These are phyloP conservation scores for Furnarius figulus DNA, from an alignment of 2,113 vertebrate species.

Conservation along the genomic window DNA sequence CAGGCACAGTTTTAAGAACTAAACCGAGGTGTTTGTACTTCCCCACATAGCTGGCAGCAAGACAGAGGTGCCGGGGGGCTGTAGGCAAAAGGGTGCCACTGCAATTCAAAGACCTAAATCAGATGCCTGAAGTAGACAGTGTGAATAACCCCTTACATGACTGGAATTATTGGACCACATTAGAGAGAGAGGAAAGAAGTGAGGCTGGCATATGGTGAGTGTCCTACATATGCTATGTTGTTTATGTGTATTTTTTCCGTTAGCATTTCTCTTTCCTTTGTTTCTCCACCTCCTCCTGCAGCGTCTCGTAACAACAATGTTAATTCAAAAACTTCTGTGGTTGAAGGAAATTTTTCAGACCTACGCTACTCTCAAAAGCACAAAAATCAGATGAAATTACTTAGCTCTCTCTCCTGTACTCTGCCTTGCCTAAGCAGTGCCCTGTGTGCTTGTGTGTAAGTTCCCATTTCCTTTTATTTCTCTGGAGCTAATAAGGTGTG, in stretches of 20 bases:
- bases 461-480: neutral
- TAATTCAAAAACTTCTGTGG: slow-evolving; percentile 19
- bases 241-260: slow-evolving; percentile 49
- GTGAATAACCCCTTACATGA: slow-evolving; percentile 3
- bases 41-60: neutral
- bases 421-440: neutral
- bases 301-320: neutral
- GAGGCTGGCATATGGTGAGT: slow-evolving; percentile 49
- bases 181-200: slow-evolving; percentile 33
- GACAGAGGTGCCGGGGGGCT: neutral
- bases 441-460: neutral
- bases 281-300: slow-evolving; percentile 36
- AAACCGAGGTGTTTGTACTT: slow-evolving; percentile 22
- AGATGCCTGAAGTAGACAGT: slow-evolving; percentile 29
- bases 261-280: slow-evolving; percentile 57
- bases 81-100: neutral
- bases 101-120: slow-evolving; percentile 42
- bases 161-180: slow-evolving; percentile 49
- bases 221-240: slow-evolving; percentile 54
- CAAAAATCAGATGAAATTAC: neutral
- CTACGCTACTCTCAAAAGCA: neutral
- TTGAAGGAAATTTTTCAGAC: neutral
- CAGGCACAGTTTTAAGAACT: slow-evolving; percentile 3
- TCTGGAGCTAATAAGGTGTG: neutral
- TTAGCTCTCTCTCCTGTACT: neutral